phyloP scores from a whole-genome alignment of 2,888 invertebrate species.

The Cancer borealis region DNA sequence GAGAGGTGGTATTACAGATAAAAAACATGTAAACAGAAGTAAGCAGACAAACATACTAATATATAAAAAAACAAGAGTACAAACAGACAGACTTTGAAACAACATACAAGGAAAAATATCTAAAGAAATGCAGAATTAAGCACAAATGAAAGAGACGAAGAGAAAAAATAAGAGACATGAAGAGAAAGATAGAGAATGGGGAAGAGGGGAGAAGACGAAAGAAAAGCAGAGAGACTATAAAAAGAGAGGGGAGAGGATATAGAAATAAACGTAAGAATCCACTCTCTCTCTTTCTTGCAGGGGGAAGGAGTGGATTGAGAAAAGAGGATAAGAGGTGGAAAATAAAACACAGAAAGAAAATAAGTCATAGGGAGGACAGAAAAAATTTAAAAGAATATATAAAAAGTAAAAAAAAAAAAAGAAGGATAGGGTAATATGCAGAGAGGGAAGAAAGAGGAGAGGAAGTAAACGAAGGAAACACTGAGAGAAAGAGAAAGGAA shows the following conservation, averaged over 20 bases:
- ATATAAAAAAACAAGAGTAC: background rate
- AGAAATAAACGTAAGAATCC: conserved; percentile 38
- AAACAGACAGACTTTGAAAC: background rate
- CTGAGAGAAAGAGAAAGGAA: background rate
- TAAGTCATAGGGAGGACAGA: background rate
- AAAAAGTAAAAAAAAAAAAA: conserved; percentile 15
- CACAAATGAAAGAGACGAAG: conserved; percentile 26
- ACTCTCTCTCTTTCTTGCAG: conserved; percentile 2
- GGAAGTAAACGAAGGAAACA: background rate
- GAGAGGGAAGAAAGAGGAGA: background rate
- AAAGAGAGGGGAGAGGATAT: conserved; percentile 38
- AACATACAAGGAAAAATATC: background rate
- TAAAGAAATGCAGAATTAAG: background rate
- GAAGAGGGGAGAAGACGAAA: conserved; percentile 38
- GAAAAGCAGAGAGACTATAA: conserved; percentile 37
- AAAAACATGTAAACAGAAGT: background rate
- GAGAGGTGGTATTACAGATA: too few relatives aligned
- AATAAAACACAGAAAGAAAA: conserved; percentile 36
- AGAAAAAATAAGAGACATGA: background rate
- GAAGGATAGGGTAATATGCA: background rate
- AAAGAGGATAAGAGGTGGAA: conserved; percentile 44
- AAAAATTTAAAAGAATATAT: background rate
- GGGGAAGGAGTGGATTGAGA: conserved; percentile 2
- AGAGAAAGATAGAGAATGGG: conserved; percentile 28
- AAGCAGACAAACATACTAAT: background rate